phyloP scores from a whole-genome alignment of 2,888 invertebrate species.

The Ennomos erosarius region DNA sequence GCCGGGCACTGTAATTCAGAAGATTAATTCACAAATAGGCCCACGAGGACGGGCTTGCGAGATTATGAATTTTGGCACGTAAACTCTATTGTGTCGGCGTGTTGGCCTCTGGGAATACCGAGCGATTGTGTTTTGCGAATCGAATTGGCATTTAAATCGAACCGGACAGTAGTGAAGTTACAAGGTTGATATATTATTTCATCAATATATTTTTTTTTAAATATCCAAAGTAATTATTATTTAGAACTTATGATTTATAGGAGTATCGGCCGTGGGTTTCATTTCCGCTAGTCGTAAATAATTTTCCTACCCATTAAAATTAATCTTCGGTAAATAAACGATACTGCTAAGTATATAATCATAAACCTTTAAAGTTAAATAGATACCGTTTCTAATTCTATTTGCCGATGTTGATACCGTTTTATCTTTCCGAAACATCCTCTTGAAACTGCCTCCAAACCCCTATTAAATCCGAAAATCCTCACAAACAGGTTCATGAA shows the following conservation, averaged over 20 bases:
- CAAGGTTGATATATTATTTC: not conserved
- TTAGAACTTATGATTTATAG: no score
- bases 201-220: not conserved
- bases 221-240: no score
- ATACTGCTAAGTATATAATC: no score
- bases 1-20: slow-evolving; percentile 58
- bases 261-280: no score
- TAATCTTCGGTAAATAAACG: no score
- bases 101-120: slow-evolving; percentile 12
- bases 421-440: not conserved
- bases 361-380: no score
- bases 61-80: slow-evolving; percentile 74
- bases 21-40: slow-evolving; percentile 70
- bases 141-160: slow-evolving; percentile 27
- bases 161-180: slow-evolving; percentile 10
- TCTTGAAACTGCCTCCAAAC: slow-evolving; percentile 21
- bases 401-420: slow-evolving; percentile 3
- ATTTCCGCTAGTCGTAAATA: no score
- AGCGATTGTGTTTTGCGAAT: slow-evolving; percentile 20
- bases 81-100: slow-evolving; percentile 30
- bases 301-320: no score
- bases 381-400: not conserved
- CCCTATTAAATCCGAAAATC: slow-evolving; percentile 36
- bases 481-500: slow-evolving; percentile 11
- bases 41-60: slow-evolving; percentile 64